Base-by-base conservation (phyloP, 1,140 invertebrate genomes). In the Vollenhovia emeryi region DNA sequence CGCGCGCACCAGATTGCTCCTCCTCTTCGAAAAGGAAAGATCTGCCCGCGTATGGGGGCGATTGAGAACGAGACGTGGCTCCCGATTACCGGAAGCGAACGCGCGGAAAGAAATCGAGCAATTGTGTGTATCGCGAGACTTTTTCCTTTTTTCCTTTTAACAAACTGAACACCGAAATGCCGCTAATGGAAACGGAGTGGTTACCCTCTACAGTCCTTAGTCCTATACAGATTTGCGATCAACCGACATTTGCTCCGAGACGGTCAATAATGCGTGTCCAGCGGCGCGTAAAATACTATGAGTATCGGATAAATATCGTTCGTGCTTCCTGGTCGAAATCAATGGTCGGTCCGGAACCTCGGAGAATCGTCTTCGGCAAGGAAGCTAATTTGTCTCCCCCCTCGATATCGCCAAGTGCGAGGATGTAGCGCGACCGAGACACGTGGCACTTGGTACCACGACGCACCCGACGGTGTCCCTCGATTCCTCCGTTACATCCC, bases 251-350 rank as follows among this genome's bases (percentile, higher is more conserved):
- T 66, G 73, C 15, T 64, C 27, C 66, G 57, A 64, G 68, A 48
- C 74, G 80, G 57, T 33, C 40, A 52, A 86, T 85, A 57, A 88
- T 87, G 62, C 73, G 66, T 92, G 87, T 86, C 88, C 86, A 86
- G 80, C 87, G 86, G 86, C 89, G 84, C 88, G 85, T 91, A 88
- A 87, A 92, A 91, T 85, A 90, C 89, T 93, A 82, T 88, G 86
- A 92, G 89, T 91, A 92, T 85, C 71, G 83, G 86, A 91, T 91
- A 89, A 86, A 91, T 57, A 59, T 73, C 71, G 91, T 86, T 91
- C 91, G 87, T 86, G 90, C 89, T 93, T 90, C 88, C 88, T 88
- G 85, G 88, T 92, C 87, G 79, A 92, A 88, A 91, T 90, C 69
- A 90, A 79, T 86, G 69, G 82, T 85, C 73, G 86, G 55, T 74